Percentiles rank a stretch among this genome's conserved stretches.
Conservation (phyloP, 2,113 vertebrate genomes). For the Pipra filicauda region DNA sequence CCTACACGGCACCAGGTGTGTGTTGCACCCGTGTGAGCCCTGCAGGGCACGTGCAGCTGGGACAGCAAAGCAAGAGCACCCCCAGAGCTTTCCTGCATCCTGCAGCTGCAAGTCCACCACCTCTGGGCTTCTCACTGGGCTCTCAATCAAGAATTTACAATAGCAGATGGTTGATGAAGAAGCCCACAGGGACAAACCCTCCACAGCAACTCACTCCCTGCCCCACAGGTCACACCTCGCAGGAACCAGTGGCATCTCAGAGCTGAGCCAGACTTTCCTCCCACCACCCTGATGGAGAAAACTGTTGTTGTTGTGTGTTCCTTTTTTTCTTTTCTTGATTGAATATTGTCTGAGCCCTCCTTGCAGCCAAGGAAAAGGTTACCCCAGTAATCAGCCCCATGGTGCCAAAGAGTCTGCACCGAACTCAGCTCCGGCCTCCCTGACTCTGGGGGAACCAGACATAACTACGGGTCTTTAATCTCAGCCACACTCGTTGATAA, state of each 20-base stretch:
- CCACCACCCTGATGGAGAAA: neutral
- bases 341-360: neutral
- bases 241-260: neutral
- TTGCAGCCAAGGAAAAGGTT: constrained; percentile 1
- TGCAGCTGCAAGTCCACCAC: neutral
- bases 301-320: neutral
- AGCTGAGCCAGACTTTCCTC: neutral
- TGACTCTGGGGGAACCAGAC: neutral
- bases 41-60: fast-evolving
- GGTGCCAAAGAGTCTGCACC: constrained; percentile 64
- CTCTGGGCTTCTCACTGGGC: neutral
- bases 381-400: neutral
- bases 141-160: neutral
- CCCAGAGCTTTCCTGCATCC: neutral
- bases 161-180: neutral
- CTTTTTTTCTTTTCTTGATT: neutral
- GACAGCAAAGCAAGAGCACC: neutral
- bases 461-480: constrained; percentile 46
- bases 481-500: neutral
- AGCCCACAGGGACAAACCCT: neutral
- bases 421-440: neutral
- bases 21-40: fast-evolving
- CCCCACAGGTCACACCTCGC: fast-evolving
- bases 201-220: fast-evolving
- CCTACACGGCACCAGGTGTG: fast-evolving